These are phyloP conservation scores for Beris morrisii DNA, from an alignment of 2,888 invertebrate genomes.

Conservation along the genomic window DNA sequence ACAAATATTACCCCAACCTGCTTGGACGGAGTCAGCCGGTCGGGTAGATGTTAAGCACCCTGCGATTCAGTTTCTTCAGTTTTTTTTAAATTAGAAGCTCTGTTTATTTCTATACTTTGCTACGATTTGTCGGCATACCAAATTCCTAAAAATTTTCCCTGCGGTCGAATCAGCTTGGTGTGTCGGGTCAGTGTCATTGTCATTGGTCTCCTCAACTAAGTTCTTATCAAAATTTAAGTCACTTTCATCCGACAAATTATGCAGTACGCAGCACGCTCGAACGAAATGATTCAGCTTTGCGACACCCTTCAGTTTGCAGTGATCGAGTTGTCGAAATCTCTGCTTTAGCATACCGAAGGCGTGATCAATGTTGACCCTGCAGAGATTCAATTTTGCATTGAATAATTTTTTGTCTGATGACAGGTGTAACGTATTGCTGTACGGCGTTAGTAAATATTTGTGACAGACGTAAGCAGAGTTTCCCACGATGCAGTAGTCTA, in stretches of 20 bases:
- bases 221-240: background rate
- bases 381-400: slow-evolving; percentile 4
- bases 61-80: too few species aligned
- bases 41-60: too few species aligned
- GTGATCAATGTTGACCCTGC: background rate
- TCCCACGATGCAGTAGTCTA: slow-evolving; percentile 6
- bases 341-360: slow-evolving; percentile 6
- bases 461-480: slow-evolving; percentile 12
- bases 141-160: too few species aligned
- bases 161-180: too few species aligned
- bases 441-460: slow-evolving; percentile 14
- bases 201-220: background rate
- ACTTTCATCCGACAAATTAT: slow-evolving; percentile 16
- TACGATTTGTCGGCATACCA: too few species aligned
- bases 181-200: background rate
- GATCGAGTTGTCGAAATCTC: slow-evolving; percentile 8
- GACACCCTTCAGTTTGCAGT: slow-evolving; percentile 5
- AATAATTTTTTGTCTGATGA: background rate
- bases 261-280: slow-evolving; percentile 19
- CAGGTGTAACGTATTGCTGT: background rate
- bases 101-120: too few species aligned
- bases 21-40: too few species aligned
- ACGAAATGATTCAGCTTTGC: slow-evolving; percentile 2
- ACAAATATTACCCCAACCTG: too few species aligned
- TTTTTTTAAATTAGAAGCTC: too few species aligned